These are phyloP conservation scores for Distichodus sexfasciatus DNA, from an alignment of 2,797 vertebrate genomes.

Conservation along the genomic window DNA sequence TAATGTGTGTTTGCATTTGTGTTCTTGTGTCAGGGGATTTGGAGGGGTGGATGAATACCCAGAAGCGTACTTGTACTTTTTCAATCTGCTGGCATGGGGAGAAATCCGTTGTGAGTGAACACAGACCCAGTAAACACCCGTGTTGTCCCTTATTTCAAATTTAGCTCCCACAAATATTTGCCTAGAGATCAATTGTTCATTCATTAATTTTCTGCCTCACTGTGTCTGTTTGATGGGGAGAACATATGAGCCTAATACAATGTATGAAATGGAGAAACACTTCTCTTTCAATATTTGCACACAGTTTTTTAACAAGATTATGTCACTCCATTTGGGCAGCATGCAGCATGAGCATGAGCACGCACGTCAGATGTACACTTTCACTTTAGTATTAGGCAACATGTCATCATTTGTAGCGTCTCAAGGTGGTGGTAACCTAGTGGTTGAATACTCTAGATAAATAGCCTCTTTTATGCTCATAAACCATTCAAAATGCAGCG, in stretches of 20 bases:
- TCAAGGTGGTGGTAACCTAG: too few species aligned
- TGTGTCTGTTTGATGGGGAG: conserved; percentile 15
- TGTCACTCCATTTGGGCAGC: too few species aligned
- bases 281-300: too few species aligned
- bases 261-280: not conserved
- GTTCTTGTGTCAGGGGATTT: not conserved
- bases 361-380: too few species aligned
- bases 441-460: too few species aligned
- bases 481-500: too few species aligned
- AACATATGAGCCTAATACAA: not conserved
- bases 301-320: too few species aligned
- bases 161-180: conserved; percentile 30
- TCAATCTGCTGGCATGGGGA: conserved; percentile 6
- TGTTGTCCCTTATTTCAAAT: conserved; percentile 16
- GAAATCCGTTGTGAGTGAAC: conserved; percentile 22
- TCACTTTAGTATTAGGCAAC: too few species aligned
- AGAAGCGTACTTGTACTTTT: conserved; percentile 12
- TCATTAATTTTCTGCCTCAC: conserved; percentile 32
- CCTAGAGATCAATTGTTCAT: conserved; percentile 25
- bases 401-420: too few species aligned
- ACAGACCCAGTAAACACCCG: conserved; percentile 22
- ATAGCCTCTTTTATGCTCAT: too few species aligned
- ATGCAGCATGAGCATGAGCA: too few species aligned
- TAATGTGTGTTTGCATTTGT: not conserved
- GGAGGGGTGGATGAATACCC: not conserved